These are phyloP conservation scores for Scolopax rusticola DNA, from an alignment of 2,797 vertebrate genomes.

Conservation along the genomic window DNA sequence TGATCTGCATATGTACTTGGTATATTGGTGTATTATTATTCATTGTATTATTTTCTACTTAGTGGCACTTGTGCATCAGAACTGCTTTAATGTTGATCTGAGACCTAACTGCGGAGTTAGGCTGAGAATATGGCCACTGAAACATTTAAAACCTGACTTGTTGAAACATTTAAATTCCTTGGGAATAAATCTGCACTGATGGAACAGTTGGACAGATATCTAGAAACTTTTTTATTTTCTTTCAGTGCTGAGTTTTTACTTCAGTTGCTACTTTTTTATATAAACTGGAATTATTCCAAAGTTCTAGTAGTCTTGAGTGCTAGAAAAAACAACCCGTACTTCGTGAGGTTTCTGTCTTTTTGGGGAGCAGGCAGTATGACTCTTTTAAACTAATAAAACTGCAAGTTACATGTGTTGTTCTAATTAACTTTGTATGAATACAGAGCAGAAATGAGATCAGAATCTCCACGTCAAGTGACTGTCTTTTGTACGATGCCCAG, in stretches of 20 bases:
- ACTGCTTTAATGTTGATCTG: neutral
- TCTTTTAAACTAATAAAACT: neutral
- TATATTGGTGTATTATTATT: neutral
- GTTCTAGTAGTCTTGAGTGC: neutral
- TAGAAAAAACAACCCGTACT: neutral
- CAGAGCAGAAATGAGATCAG: neutral
- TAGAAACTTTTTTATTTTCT: neutral
- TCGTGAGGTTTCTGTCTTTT: neutral
- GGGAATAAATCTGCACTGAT: neutral
- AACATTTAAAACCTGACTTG: neutral
- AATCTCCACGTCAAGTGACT: neutral
- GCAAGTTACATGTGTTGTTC: neutral
- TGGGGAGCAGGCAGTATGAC: neutral
- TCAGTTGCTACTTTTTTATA: neutral
- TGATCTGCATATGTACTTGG: neutral
- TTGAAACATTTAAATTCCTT: neutral
- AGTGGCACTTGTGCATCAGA: neutral
- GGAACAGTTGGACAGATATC: neutral
- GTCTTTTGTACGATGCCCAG: neutral
- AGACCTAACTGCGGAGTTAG: neutral
- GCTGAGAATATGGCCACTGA: neutral
- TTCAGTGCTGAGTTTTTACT: neutral
- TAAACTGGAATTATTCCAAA: neutral
- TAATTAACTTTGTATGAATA: neutral
- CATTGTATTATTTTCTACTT: neutral